Base-by-base conservation (phyloP, 2,888 invertebrate genomes). In the Dynastes maya region DNA sequence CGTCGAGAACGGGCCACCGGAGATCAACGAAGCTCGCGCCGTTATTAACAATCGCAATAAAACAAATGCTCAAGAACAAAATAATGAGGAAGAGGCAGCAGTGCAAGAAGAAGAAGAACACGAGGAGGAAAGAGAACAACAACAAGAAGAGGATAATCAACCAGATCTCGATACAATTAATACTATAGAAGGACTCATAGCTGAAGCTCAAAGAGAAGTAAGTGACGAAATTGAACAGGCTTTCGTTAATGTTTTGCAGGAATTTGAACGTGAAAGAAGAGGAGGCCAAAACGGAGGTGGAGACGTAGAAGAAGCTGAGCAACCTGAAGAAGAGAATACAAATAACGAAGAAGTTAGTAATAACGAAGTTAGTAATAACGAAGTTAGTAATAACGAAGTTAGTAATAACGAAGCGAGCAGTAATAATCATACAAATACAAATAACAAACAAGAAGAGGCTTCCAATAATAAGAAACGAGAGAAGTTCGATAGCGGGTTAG, bases 401-500 rank as follows among this genome's bases (percentile, higher is more conserved):
- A 32, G 9, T n/a, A 58, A 58, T 27, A 63, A 77, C n/a, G 79
- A 58, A 67, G 22, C 65, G 8, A 68, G 64, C n/a, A 65, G 40
- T 71, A 64, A 68, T 55, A 76, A 40, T 71, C 40, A 45, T 53
- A 53, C 58, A 22, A 71, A 45, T 53, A 45, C 32, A 37, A 37
- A 63, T 51, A 71, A 77, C n/a, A 51, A 65, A 65, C 78, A 79
- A 16, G 65, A 65, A 55, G 53, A 49, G 32, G n/a, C 63, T 22
- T 55, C 49, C 49, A 78, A 58, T 61, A 82, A 78, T 3, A 81
- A 82, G 6, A 89, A 89, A 82, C 86, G 92, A 11, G 91, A 92
- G 85, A 93, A 93, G 87, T 87, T 92, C 65, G 93, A 93, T 84
- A 92, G 92, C 80, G 93, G 92, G 0, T 89, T 93, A 75, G 92